Conservation (phyloP, 2,797 vertebrate genomes). For the Brotula barbata region DNA sequence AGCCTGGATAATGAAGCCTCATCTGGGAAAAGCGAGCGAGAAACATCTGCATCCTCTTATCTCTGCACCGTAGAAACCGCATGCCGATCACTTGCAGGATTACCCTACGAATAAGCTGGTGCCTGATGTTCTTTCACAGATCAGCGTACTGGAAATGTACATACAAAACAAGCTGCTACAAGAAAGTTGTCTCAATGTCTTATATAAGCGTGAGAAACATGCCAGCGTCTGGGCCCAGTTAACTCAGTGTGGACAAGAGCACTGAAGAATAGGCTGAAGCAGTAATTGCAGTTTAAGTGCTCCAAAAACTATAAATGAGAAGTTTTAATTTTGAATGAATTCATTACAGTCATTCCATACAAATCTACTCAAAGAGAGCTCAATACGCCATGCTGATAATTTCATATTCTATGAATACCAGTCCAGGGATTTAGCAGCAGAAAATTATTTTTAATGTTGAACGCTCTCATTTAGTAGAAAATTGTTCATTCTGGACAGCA, state of each 20-base stretch:
- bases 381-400: constrained; percentile 28
- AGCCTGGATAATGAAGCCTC: constrained; percentile 67
- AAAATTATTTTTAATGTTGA: constrained; percentile 49
- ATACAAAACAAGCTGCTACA: constrained; percentile 48
- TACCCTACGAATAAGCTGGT: constrained; percentile 62
- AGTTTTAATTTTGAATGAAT: constrained; percentile 26
- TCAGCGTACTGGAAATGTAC: constrained; percentile 69
- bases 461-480: constrained; percentile 46
- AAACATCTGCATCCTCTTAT: constrained; percentile 77
- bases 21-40: constrained; percentile 63
- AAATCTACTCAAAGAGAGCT: constrained; percentile 2
- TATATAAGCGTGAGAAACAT: constrained; percentile 58
- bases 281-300: constrained; percentile 32
- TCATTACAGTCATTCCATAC: constrained; percentile 24
- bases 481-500: constrained; percentile 40
- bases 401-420: constrained; percentile 24
- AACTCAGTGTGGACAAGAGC: constrained; percentile 25
- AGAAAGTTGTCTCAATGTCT: constrained; percentile 51
- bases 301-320: constrained; percentile 34
- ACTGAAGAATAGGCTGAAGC: constrained; percentile 14
- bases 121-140: constrained; percentile 68
- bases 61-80: constrained; percentile 64
- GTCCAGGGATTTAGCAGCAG: constrained; percentile 36
- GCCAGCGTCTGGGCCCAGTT: constrained; percentile 38
- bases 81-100: constrained; percentile 69